These are phyloP conservation scores for Florisuga fusca DNA, from an alignment of 2,797 vertebrate genomes.

Conservation along the genomic window DNA sequence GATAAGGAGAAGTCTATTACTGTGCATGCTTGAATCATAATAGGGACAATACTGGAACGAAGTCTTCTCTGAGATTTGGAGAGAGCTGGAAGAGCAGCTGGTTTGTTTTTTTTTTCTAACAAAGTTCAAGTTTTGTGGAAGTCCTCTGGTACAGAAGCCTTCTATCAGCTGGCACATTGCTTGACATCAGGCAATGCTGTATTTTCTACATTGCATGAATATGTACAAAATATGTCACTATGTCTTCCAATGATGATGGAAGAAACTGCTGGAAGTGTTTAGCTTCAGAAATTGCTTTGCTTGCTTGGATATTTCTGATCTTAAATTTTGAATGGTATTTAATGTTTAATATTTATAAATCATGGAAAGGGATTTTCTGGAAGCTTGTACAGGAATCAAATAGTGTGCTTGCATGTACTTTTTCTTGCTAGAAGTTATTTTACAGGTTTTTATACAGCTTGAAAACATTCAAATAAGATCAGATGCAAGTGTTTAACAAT, in stretches of 20 bases:
- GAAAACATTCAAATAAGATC: conserved; percentile 26
- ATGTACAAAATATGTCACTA: not conserved
- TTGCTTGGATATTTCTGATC: not conserved
- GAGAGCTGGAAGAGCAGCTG: not conserved
- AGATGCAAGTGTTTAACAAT: conserved; percentile 41
- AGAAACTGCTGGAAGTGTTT: not conserved
- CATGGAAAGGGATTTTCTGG: not conserved
- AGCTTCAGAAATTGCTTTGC: not conserved
- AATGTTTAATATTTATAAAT: not conserved
- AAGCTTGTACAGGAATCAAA: not conserved
- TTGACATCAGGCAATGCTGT: not conserved
- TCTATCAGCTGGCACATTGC: not conserved
- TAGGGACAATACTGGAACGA: not conserved
- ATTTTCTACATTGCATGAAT: not conserved
- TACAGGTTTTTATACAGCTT: not conserved
- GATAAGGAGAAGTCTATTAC: not conserved
- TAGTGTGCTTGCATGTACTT: not conserved
- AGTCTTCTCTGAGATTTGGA: not conserved
- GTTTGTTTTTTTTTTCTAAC: not conserved
- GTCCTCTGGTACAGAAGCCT: not conserved
- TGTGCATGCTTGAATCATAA: not conserved
- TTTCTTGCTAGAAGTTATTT: not conserved
- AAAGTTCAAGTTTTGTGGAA: not conserved
- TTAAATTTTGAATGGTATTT: not conserved
- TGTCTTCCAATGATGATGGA: not conserved